phyloP scores from a whole-genome alignment of 2,888 invertebrate genomes.

The Agriopis leucophaearia region DNA sequence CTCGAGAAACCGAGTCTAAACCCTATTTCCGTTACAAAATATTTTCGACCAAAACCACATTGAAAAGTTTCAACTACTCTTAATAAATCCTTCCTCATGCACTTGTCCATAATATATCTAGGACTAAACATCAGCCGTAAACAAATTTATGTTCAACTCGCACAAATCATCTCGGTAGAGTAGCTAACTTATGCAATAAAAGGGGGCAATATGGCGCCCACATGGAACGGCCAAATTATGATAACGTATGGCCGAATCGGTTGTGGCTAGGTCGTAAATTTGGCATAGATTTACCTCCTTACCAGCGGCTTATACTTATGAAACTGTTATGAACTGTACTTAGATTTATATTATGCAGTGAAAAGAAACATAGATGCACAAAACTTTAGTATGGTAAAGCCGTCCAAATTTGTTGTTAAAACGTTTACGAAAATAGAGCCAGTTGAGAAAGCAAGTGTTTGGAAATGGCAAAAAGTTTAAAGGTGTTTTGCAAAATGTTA shows the following conservation, averaged over 20 bases:
- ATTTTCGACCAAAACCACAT: constrained; percentile 8
- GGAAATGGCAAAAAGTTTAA: too few species aligned
- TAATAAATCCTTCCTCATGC: constrained; percentile 21
- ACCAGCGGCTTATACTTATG: constrained; percentile 4
- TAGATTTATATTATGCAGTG: not conserved
- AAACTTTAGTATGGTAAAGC: too few species aligned
- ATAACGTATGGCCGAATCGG: constrained; percentile 55
- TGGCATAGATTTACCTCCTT: constrained; percentile 33
- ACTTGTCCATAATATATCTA: constrained; percentile 23
- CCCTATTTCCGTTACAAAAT: constrained; percentile 9
- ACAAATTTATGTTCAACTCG: constrained; percentile 41
- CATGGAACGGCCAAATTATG: constrained; percentile 66
- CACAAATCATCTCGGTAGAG: constrained; percentile 46
- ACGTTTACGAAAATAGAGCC: too few species aligned
- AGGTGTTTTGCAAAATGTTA: too few species aligned
- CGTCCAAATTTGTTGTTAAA: too few species aligned
- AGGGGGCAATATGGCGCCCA: constrained; percentile 63
- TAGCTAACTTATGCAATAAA: constrained; percentile 70
- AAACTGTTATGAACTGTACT: not conserved
- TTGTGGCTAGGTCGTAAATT: constrained; percentile 41
- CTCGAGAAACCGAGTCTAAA: not conserved
- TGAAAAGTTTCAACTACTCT: constrained; percentile 13
- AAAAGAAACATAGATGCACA: not conserved
- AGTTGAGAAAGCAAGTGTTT: too few species aligned
- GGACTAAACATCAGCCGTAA: constrained; percentile 35